Evolutionary conservation across 2,888 invertebrate species (phyloP), one percentile per base, ranked within the genome.

Genomic region (Eupithecia dodoneata): DNA sequence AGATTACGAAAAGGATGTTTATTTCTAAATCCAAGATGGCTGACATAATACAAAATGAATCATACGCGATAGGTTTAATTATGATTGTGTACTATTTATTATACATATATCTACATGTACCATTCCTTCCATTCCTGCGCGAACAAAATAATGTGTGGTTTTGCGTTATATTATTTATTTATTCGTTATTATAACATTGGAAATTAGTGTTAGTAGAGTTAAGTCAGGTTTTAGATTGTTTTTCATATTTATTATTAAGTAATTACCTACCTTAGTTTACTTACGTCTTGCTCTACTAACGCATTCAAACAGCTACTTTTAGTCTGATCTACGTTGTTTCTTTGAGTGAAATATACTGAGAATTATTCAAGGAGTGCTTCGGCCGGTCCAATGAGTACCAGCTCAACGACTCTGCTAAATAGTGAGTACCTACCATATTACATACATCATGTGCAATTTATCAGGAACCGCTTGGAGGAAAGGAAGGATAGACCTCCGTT

Each of bases 341-440:
- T 59, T 30, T 30, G 30, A 30, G 30, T 30, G 30, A 30, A 30
- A 30, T 30, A 44, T 44, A 44, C 44, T 44, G 44, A 6, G 4
- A 7, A 44, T 44, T 44, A 4, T 44, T 44, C 4, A 44, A 99
- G 95, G 99, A 99, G 95, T 99, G 99, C 96, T 99, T 99, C 96
- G 98, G 99, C 79, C 97, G 99, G 95, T 99, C 99, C 95, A 99
- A 99, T 96, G 99, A 99, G 97, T 99, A 99, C 96, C 99, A 99
- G 96, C 97, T 99, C 94, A 99, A 99, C 95, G 99, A 99, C 96
- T 99, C 99, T 89, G 99, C 99, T 93, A 99, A 99, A 99, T 99
- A 99, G 99, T 99, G 95, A 98, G 98, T 4, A 6, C 7, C 7
- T 97, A 73, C 47, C 15, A 7, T 49, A 9, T 45, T 47, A 30